Conservation (phyloP, 2,888 invertebrate genomes). For the Trissolcus brochymenae region DNA sequence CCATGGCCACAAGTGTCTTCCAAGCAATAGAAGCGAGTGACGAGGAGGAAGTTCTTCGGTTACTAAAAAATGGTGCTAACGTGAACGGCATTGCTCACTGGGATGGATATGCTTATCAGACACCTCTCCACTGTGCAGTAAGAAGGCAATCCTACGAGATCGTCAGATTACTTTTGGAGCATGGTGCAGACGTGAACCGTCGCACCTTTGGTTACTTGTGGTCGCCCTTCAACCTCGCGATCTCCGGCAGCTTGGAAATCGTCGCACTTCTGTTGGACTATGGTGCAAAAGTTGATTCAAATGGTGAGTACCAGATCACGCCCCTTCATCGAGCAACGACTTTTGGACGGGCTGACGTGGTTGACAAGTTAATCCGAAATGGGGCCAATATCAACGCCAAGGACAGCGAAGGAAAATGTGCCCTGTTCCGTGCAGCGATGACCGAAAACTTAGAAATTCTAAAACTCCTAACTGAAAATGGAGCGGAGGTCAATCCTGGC, state of each 20-base stretch:
- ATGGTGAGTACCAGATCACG: neutral
- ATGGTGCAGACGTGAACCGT: slow-evolving; percentile 3
- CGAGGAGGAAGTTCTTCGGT: neutral
- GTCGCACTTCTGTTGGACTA: neutral
- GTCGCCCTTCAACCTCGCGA: slow-evolving; percentile 7
- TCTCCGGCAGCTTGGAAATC: slow-evolving; percentile 1
- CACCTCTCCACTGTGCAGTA: slow-evolving; percentile 5
- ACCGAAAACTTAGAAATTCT: neutral
- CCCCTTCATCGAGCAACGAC: slow-evolving; percentile 6
- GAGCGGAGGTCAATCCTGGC: slow-evolving; percentile 1
- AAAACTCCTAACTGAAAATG: neutral
- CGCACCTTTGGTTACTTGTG: slow-evolving; percentile 8
- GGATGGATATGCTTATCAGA: slow-evolving; percentile 1
- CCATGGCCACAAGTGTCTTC: neutral
- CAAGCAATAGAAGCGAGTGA: neutral
- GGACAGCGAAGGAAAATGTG: slow-evolving; percentile 3
- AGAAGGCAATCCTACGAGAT: neutral
- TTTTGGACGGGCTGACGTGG: neutral
- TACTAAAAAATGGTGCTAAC: neutral
- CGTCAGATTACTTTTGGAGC: neutral
- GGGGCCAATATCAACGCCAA: slow-evolving; percentile 3
- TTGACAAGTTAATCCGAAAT: neutral
- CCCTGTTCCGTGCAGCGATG: neutral
- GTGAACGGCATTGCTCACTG: neutral
- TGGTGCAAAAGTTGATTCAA: slow-evolving; percentile 1